phyloP scores from a whole-genome alignment of 2,797 vertebrate genomes.

The Pagetopsis macropterus region DNA sequence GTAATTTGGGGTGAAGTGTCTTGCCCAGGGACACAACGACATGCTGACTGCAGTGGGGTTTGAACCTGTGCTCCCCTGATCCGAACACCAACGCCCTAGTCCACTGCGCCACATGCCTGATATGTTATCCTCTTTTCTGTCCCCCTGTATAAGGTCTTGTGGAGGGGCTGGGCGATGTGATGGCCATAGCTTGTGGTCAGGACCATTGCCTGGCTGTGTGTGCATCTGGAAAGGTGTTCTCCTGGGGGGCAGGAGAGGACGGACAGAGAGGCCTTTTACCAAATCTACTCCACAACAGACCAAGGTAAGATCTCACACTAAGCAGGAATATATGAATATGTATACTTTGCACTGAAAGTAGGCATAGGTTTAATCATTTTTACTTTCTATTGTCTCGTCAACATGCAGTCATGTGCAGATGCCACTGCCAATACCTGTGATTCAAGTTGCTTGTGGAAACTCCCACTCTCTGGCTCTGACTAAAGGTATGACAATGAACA shows the following conservation, averaged over 20 bases:
- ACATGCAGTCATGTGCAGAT: constrained; percentile 55
- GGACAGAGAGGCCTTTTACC: constrained; percentile 82
- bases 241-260: constrained; percentile 83
- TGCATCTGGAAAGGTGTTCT: constrained; percentile 80
- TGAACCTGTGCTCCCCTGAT: too few relatives aligned
- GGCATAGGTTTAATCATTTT: background rate
- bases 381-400: background rate
- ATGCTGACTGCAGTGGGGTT: too few relatives aligned
- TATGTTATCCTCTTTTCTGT: background rate
- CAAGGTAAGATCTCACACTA: constrained; percentile 67
- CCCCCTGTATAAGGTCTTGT: constrained; percentile 51
- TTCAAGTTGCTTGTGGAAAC: constrained; percentile 93
- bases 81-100: too few relatives aligned
- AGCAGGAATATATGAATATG: background rate
- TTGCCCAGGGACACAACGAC: too few relatives aligned
- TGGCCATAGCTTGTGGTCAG: constrained; percentile 82
- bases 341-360: background rate
- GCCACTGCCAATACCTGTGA: constrained; percentile 79
- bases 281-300: constrained; percentile 18
- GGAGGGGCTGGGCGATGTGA: constrained; percentile 54
- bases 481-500: constrained; percentile 81
- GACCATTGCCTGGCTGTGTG: constrained; percentile 83
- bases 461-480: constrained; percentile 91
- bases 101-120: too few relatives aligned
- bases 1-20: too few relatives aligned